Base-by-base conservation (phyloP, 2,888 invertebrate species). In the Caenorhabditis sinica region DNA sequence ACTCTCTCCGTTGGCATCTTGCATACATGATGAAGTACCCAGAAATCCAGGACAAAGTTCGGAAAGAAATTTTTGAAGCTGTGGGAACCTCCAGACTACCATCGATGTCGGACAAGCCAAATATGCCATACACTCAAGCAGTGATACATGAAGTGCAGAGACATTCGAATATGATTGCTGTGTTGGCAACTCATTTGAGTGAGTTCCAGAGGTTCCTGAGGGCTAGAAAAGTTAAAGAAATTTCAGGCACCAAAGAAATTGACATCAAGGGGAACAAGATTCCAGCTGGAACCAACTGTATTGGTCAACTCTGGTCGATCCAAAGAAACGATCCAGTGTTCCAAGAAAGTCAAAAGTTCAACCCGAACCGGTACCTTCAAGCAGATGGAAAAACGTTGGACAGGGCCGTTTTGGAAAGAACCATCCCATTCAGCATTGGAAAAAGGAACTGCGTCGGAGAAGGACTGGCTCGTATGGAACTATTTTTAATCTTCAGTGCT, bases 1-100 rank as follows among this genome's bases (percentile, higher is more conserved):
- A 83, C 4, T 83, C 88, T 0, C 68, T 89, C 3, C 49, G 86
- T 28, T 89, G 89, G 89, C 76, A 82, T 23, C 33, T 89, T 23
- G 76, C 83, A 0, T 85, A 81, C 43, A 51, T 88, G 80, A 79
- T 85, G 40, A 82, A 86, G 56, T 71, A 88, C 43, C 77, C 76
- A 1, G 77, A 86, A 20, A 77, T 89, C 0, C 88, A 49, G 20
- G 49, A 49, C 20, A 49, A 49, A 49, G 49, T 49, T 20, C 49
- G 49, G 0, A 49, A 49, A 88, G 89, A 89, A 60, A 49, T 89
- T 17, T 69, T 60, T 5, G 49, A 63, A 5, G 79, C 65, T 13
- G 60, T 89, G 13, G 89, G 88, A 17, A 77, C 49, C 23, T 69
- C 75, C 0, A 58, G 86, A 23, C 20, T 84, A 1, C 49, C 49